Percentiles rank a stretch among this genome's conserved stretches.
These are phyloP conservation scores for Drosophila mauritiana DNA, from an alignment of 1,140 invertebrate species.

Conservation along the genomic window DNA sequence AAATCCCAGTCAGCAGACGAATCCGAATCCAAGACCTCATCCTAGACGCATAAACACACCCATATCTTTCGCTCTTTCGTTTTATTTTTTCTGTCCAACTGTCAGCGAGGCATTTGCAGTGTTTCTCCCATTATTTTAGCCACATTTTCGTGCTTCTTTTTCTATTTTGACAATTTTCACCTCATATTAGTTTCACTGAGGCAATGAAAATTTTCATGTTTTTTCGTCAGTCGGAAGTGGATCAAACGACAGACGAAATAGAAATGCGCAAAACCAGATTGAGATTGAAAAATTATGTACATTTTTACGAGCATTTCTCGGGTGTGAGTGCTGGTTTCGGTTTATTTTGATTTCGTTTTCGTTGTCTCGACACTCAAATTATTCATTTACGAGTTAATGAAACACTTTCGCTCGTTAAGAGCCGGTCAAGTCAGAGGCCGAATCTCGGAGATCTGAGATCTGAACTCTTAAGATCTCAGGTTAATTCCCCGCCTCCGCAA, in stretches of 20 bases:
- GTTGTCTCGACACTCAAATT: conserved; percentile 46
- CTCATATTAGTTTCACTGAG: conserved; percentile 67
- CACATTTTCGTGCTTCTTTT: conserved; percentile 31
- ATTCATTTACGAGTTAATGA: conserved; percentile 63
- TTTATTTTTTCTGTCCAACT: conserved; percentile 11
- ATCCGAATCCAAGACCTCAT: conserved; percentile 4
- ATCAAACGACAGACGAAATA: conserved; percentile 61
- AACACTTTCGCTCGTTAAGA: conserved; percentile 78
- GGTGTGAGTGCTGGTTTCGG: conserved; percentile 26
- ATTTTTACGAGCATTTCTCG: conserved; percentile 59
- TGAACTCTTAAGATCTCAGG: background rate
- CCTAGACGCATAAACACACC: conserved; percentile 41
- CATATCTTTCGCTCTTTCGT: conserved; percentile 28
- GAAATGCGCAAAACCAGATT: conserved; percentile 49
- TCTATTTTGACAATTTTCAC: conserved; percentile 63
- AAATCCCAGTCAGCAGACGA: background rate
- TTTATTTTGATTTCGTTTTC: conserved; percentile 64
- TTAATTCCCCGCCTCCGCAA: conserved; percentile 12
- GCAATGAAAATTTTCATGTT: conserved; percentile 53
- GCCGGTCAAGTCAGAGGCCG: conserved; percentile 15
- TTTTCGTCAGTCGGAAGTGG: conserved; percentile 58
- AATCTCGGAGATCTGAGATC: background rate
- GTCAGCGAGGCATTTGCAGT: conserved; percentile 26
- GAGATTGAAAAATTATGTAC: conserved; percentile 69
- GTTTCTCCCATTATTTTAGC: conserved; percentile 37